Base-by-base conservation (phyloP, 1,140 invertebrate species). In the Cecropterus lyciades region DNA sequence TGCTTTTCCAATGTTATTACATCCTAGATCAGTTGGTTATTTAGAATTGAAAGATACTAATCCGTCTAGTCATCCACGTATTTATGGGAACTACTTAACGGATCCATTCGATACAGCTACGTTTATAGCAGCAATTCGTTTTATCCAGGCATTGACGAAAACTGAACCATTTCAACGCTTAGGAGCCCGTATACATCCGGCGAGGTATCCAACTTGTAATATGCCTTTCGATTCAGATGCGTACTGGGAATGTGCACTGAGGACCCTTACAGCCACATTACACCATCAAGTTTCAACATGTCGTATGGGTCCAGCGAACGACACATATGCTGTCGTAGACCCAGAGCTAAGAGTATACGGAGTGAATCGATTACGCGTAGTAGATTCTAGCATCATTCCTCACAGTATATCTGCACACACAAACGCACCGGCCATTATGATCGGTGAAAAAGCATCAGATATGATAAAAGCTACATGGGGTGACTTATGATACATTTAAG, bases 361-460 rank as follows among this genome's bases (percentile, higher is more conserved):
- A 1, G 46, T 67, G 0, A 76, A 92, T 14, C 93, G 93, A 5
- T 86, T 98, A 24, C 93, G 97, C 37, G 96, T 97, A 0, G 95
- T 94, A 0, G 97, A 98, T 87, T 94, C 94, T 20, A 96, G 96
- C 53, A 90, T 98, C 0, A 96, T 98, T 83, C 97, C 97, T 0
- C 82, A 86, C 1, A 91, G 96, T 5, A 92, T 95, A 0, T 92
- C 93, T 16, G 96, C 94, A 4, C 96, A 97, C 79, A 94, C 95
- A 0, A 95, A 95, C 71, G 95, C 95, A 0, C 94, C 95, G 0
- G 94, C 95, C 1, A 93, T 95, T 24, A 98, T 98, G 97, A 96
- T 99, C 43, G 98, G 94, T 0, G 98, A 99, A 87, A 97, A 97
- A 78, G 96, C 94, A 0, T 95, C 97, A 0, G 96, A 98, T 85